Evolutionary conservation across 2,113 vertebrate genomes (phyloP).

Genomic region (Pedionomus torquatus): DNA sequence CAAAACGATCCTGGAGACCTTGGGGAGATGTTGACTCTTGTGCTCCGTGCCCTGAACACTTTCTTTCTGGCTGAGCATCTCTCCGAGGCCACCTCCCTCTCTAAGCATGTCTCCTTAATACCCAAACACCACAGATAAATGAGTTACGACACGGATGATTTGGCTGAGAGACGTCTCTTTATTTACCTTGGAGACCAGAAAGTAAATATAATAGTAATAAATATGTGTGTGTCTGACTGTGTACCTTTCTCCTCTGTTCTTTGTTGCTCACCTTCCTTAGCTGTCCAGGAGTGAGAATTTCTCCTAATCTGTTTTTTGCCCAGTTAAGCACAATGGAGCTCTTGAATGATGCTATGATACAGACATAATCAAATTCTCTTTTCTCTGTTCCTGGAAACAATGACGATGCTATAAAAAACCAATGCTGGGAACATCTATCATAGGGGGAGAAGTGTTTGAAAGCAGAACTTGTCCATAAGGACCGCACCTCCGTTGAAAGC

Average conservation of each 20-base stretch:
- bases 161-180: neutral
- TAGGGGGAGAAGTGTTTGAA: neutral
- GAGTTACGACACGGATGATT: neutral
- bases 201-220: neutral
- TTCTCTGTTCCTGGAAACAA: neutral
- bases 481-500: neutral
- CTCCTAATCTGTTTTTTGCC: neutral
- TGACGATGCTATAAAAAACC: neutral
- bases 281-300: neutral
- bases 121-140: neutral
- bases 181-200: neutral
- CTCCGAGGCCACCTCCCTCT: neutral
- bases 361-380: slow-evolving; percentile 32
- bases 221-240: neutral
- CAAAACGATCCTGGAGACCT: neutral
- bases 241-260: neutral
- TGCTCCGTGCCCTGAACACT: neutral
- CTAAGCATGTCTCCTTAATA: neutral
- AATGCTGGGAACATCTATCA: neutral
- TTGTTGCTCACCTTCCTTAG: neutral
- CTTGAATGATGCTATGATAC: neutral
- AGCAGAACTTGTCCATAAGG: neutral
- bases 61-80: neutral
- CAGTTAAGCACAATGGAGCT: neutral
- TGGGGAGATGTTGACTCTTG: neutral